Evolutionary conservation across 2,113 vertebrate species (phyloP), one percentile per base, ranked within the genome.

Genomic region (Sula dactylatra): DNA sequence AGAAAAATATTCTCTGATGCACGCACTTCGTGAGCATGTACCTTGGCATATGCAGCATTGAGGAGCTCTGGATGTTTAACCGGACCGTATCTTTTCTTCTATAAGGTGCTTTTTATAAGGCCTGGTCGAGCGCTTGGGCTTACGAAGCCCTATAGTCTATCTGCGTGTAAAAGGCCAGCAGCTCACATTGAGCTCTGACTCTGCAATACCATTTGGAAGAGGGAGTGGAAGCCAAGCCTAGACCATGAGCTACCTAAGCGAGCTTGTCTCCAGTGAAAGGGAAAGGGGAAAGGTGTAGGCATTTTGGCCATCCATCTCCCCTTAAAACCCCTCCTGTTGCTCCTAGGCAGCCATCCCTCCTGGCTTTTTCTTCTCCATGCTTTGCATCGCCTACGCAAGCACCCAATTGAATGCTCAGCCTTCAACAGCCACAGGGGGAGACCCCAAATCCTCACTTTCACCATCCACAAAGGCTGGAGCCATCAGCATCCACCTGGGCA

Each of bases 321-420:
- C 29, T 65, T 32, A 38, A 64, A 45, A 27, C 20, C 7, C 29
- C 24, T 90, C 36, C 27, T 38, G 36, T 56, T 67, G 17, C 59
- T 84, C 22, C 38, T 32, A 25, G 16, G 38, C 16, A 32, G 17
- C 15, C 6, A 0, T 22, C 47, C 44, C 36, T 66, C 56, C 45
- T 1, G 2, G 13, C 3, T 77, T 42, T 40, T 31, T 22, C 47
- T 58, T 13, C 44, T 31, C 49, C 1, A 0, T 36, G 20, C 13
- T 64, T 85, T 36, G 9, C n/a, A 49, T 34, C 18, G 31, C 29
- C 21, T 44, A 0, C 17, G 14, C 49, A 26, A n/a, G 18, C 2
- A 0, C 62, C 40, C 4, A 1, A 7, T 65, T 26, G 52, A 21
- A 8, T 8, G n/a, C 54, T 80, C 8, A 34, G 24, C 49, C 65